Evolutionary conservation across 2,113 vertebrate species (phyloP).

Genomic region (Catharus minimus): DNA sequence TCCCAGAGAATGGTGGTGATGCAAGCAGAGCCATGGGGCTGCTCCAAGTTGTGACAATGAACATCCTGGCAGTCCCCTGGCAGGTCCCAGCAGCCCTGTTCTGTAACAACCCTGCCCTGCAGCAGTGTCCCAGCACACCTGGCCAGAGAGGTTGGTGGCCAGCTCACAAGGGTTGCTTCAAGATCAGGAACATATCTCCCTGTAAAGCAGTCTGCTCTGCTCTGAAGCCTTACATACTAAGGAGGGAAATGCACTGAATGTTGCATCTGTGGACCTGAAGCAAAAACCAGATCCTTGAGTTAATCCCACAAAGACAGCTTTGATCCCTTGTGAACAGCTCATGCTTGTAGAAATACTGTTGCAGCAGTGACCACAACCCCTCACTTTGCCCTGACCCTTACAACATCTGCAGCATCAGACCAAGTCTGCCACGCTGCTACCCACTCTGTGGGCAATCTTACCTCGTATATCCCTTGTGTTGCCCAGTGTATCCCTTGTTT

Average conservation of each 20-base stretch:
- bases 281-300: neutral
- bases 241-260: neutral
- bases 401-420: neutral
- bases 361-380: neutral
- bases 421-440: accelerated
- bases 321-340: neutral
- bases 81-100: neutral
- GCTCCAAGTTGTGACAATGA: neutral
- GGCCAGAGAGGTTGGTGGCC: neutral
- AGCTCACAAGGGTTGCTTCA: accelerated
- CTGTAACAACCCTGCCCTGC: neutral
- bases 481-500: neutral
- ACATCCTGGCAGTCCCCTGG: no score
- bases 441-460: neutral
- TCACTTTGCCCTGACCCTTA: accelerated
- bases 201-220: neutral
- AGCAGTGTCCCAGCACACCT: accelerated
- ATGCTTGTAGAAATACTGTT: neutral
- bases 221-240: neutral
- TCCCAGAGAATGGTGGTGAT: neutral
- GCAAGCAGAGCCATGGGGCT: neutral
- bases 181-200: neutral
- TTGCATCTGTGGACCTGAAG: neutral
- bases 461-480: neutral
- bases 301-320: neutral